phyloP scores from a whole-genome alignment of 1,140 invertebrate species.

The Diabrotica virgifera region DNA sequence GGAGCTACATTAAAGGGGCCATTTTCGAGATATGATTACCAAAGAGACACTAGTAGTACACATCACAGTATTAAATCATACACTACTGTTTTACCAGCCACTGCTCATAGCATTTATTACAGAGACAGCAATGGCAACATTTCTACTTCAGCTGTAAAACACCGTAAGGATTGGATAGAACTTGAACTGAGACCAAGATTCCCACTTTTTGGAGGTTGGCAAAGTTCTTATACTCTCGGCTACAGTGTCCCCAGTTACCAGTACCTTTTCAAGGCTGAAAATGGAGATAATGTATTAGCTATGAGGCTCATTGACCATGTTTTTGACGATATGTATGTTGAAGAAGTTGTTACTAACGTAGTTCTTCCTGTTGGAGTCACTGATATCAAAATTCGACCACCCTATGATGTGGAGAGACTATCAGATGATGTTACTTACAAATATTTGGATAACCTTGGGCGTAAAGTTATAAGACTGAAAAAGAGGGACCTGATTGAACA shows the following conservation, averaged over 20 bases:
- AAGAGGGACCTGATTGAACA: constrained; percentile 93
- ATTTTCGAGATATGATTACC: constrained; percentile 96
- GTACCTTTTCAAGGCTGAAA: constrained; percentile 73
- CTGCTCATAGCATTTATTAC: constrained; percentile 54
- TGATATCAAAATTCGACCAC: constrained; percentile 77
- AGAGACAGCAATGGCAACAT: constrained; percentile 98
- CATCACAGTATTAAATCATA: constrained; percentile 88
- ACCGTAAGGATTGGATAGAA: constrained; percentile 89
- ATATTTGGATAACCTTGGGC: constrained; percentile 92
- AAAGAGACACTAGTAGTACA: constrained; percentile 81
- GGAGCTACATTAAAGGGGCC: constrained; percentile 91
- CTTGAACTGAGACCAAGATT: constrained; percentile 92
- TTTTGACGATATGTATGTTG: constrained; percentile 94
- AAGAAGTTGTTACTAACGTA: constrained; percentile 85
- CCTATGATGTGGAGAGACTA: constrained; percentile 75
- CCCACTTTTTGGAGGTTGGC: constrained; percentile 98
- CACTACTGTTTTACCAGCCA: constrained; percentile 87
- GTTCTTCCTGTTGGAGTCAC: constrained; percentile 92
- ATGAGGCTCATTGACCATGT: constrained; percentile 94
- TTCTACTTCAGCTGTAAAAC: constrained; percentile 90
- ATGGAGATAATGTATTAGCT: constrained; percentile 81
- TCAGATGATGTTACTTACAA: constrained; percentile 82
- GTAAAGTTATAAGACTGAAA: constrained; percentile 81
- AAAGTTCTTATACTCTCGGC: constrained; percentile 89
- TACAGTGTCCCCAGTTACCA: constrained; percentile 98